Base-by-base conservation (phyloP, 2,113 vertebrate species). In the Mugil cephalus region DNA sequence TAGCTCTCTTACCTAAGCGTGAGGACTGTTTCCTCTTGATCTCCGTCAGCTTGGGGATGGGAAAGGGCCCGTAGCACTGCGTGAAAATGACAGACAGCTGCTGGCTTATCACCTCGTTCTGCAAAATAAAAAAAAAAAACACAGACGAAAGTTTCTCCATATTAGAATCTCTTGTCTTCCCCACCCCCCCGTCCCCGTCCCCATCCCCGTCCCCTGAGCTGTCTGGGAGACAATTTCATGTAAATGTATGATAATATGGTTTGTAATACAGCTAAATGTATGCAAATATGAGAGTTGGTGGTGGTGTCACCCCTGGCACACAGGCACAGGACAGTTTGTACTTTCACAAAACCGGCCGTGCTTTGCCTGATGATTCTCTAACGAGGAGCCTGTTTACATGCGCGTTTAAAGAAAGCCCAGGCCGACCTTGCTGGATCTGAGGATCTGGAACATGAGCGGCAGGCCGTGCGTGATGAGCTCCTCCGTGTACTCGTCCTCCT, bases 371-470 rank as follows among this genome's bases (percentile, higher is more conserved):
- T 65, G 60, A 55, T 58, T 45, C 61, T 39, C 58, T 72, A 77
- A 80, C 66, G 30, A 74, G 70, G 45, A 2, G 39, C 78, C 75
- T 75, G 62, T 82, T 75, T 54, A 51, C 48, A 35, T 34, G 64
- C 12, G 42, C 42, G 60, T 53, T 38, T 58, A 66, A 74, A 40
- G 24, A 48, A 71, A 78, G 48, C 72, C 55, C 10, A n/a, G 3
- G 47, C 55, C n/a, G 59, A 91, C 94, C 94, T 95, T 94, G 94
- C 93, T 93, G 84, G 89, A 47, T 15, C 90, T 85, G 9, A 95
- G 92, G 86, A 95, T 95, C 88, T 95, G 92, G 80, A 95, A 95
- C 92, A 95, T 94, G 71, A 95, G 93, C 4, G 94, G 92, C 86
- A 95, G 89, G 65, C 94, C 94, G 47, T 93, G 92, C 1, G 92